Base-by-base conservation (phyloP, 2,888 invertebrate species). In the Erannis defoliaria region DNA sequence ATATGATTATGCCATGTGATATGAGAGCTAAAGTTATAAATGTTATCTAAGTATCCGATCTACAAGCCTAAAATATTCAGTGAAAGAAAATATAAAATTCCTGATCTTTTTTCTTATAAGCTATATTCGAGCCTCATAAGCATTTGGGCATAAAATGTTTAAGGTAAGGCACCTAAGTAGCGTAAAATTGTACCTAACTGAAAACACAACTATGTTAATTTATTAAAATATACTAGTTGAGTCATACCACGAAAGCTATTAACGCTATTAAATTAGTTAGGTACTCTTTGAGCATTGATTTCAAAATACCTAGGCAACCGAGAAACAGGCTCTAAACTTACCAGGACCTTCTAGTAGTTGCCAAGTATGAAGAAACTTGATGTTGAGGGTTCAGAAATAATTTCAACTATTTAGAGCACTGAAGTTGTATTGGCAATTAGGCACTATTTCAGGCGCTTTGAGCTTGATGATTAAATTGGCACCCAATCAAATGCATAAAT, bases 231-330 rank as follows among this genome's bases (percentile, higher is more conserved):
- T 2, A 10, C 31, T n/a, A 33, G 33, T 33, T 2, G n/a, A 4
- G 0, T 1, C 12, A 33, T 12, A 33, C n/a, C 12, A 33, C 33
- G 10, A 12, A 10, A 12, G 3, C 26, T 23, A 12, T 12, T 9
- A 10, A 9, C 4, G 12, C 16, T 9, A 1, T 18, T 8, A 18
- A 38, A 9, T 38, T 10, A 9, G 19, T 40, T 19, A 3, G 19
- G 1, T 37, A 1, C 10, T 1, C 21, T 19, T 12, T 19, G 21
- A 19, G 12, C 21, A 21, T 19, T 42, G 21, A 42, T 42, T 42
- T n/a, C 19, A 1, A 42, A 42, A 42, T 21, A 42, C 40, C n/a
- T 42, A 42, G 40, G 5, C 12, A 21, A 42, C 40, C 21, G 40
- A 42, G 19, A 21, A 19, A 42, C 21, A 21, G 19, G 5, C 12